A percentile compares a stretch with the other conserved stretches of the same genome.
Evolutionary conservation across 1,140 invertebrate genomes (phyloP).

Genomic region (Sycobia sp.): DNA sequence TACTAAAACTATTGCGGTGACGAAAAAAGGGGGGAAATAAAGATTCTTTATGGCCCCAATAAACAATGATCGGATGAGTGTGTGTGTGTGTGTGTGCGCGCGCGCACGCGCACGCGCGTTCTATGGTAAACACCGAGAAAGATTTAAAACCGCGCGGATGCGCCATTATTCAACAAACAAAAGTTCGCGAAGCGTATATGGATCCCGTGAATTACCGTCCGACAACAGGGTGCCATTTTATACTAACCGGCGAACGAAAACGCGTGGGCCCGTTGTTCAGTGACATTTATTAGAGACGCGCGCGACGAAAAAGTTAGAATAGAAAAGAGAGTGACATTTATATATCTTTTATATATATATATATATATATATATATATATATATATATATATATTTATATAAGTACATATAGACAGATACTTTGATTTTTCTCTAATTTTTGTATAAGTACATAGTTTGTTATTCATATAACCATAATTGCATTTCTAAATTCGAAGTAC

Average conservation of each 20-base stretch:
- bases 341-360: too few relatives aligned
- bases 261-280: background rate
- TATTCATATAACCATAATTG: too few relatives aligned
- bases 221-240: background rate
- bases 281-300: conserved; percentile 4
- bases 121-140: background rate
- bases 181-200: background rate
- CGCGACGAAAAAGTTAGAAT: background rate
- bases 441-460: too few relatives aligned
- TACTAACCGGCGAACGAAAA: background rate
- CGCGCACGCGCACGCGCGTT: too few relatives aligned
- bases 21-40: background rate
- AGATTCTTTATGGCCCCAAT: background rate
- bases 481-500: too few relatives aligned
- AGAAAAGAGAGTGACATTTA: too few relatives aligned
- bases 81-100: too few relatives aligned
- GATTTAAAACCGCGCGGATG: background rate
- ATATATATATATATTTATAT: too few relatives aligned
- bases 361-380: too few relatives aligned
- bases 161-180: background rate
- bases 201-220: background rate
- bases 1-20: background rate
- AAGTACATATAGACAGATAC: too few relatives aligned
- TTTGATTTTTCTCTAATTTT: too few relatives aligned
- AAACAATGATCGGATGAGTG: background rate